phyloP scores from a whole-genome alignment of 2,797 vertebrate genomes.

The Odontamblyopus lacepedii region DNA sequence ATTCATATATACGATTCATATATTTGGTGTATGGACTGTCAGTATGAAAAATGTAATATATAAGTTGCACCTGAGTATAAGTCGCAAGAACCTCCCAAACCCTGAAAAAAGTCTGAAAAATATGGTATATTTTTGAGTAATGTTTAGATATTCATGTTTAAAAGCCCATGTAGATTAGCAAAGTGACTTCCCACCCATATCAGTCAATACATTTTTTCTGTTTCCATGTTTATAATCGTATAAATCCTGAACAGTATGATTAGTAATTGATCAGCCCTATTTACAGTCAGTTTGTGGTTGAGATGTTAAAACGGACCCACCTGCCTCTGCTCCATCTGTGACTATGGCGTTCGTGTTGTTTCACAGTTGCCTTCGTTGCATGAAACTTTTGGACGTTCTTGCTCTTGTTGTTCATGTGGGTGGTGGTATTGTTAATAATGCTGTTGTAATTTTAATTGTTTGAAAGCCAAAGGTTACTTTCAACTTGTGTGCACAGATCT shows the following conservation, averaged over 20 bases:
- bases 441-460: constrained; percentile 63
- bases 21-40: too few species aligned
- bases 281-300: constrained; percentile 28
- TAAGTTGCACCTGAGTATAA: too few species aligned
- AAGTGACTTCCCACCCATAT: too few species aligned
- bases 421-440: constrained; percentile 60
- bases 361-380: constrained; percentile 80
- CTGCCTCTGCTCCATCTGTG: constrained; percentile 51
- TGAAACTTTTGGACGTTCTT: constrained; percentile 62
- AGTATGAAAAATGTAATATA: too few species aligned
- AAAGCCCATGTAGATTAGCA: too few species aligned
- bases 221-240: background rate
- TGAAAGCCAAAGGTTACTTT: constrained; percentile 79
- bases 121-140: too few species aligned
- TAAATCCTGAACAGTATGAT: background rate
- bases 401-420: constrained; percentile 49
- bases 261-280: constrained; percentile 1
- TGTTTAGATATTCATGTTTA: too few species aligned
- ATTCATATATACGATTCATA: too few species aligned
- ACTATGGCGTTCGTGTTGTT: constrained; percentile 56
- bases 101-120: too few species aligned
- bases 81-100: too few species aligned
- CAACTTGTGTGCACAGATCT: constrained; percentile 69
- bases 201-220: background rate
- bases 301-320: constrained; percentile 31